Conservation (phyloP, 2,797 vertebrate genomes). For the Alfaro cultratus region DNA sequence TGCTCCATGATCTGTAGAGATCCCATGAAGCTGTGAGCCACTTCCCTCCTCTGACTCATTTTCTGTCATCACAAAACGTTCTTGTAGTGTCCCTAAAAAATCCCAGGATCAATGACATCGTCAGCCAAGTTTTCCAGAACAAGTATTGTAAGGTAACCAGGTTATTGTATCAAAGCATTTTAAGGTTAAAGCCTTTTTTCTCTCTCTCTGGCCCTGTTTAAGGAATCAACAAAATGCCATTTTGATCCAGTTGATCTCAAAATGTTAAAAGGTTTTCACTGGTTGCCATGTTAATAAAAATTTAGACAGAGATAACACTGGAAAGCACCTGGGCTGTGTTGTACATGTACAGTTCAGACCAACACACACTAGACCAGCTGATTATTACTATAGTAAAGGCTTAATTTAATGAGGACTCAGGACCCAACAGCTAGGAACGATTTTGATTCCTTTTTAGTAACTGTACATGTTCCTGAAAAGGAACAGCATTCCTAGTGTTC, state of each 20-base stretch:
- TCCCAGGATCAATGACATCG: not conserved
- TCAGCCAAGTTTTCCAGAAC: not conserved
- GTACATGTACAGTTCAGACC: not conserved
- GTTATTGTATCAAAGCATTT: not conserved
- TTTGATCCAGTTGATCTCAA: not conserved
- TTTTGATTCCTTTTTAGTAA: too few species aligned
- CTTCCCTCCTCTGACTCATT: not conserved
- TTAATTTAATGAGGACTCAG: too few species aligned
- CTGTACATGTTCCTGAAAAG: too few species aligned
- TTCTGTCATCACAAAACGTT: not conserved
- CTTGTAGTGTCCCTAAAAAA: not conserved
- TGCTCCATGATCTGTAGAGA: constrained; percentile 86
- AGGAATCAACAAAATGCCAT: not conserved
- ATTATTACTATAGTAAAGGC: not conserved
- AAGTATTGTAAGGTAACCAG: not conserved
- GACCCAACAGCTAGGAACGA: too few species aligned
- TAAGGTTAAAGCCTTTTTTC: not conserved
- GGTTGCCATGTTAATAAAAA: not conserved
- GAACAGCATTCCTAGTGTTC: too few species aligned
- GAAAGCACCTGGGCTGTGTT: not conserved
- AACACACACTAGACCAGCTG: not conserved
- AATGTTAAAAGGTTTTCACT: not conserved
- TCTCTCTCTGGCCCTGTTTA: not conserved
- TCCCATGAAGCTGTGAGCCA: not conserved
- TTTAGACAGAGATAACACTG: not conserved